A percentile compares a stretch with the other conserved stretches of the same genome.
Conservation (phyloP, 2,113 vertebrate species). For the human region DNA sequence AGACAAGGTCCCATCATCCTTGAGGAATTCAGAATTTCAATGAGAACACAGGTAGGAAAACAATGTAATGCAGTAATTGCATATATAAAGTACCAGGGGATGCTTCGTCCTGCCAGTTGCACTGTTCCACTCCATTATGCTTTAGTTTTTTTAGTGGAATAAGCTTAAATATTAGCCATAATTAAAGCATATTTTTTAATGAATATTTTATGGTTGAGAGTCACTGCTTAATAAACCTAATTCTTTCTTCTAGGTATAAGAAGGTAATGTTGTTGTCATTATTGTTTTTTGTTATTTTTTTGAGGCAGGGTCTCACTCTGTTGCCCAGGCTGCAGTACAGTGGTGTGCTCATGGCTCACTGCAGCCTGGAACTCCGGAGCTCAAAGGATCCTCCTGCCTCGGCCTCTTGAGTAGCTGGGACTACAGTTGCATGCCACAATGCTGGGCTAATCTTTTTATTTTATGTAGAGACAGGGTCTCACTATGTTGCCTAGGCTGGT, state of each 20-base stretch:
- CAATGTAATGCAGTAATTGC: fast-evolving
- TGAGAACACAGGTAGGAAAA: not conserved
- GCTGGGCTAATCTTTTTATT: too few species aligned
- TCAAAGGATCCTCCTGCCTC: too few species aligned
- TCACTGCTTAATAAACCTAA: not conserved
- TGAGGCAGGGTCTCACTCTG: too few species aligned
- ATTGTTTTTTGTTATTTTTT: too few species aligned
- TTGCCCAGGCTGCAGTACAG: too few species aligned
- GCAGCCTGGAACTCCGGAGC: too few species aligned
- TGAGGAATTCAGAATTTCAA: not conserved
- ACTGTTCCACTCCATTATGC: not conserved
- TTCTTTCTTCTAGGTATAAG: not conserved
- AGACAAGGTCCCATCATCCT: not conserved
- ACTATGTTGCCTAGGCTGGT: too few species aligned
- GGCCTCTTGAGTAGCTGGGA: too few species aligned
- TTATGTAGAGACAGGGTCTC: too few species aligned
- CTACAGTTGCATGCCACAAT: too few species aligned
- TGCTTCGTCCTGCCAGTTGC: not conserved
- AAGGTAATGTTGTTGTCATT: not conserved
- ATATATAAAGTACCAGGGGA: fast-evolving
- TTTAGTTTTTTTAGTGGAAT: not conserved
- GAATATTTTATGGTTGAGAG: not conserved
- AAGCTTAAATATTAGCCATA: not conserved
- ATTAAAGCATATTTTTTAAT: not conserved
- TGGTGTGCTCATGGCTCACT: too few species aligned